A percentile compares a stretch with the other conserved stretches of the same genome.
Evolutionary conservation across 2,797 vertebrate genomes (phyloP).

Genomic region (Echiichthys vipera): DNA sequence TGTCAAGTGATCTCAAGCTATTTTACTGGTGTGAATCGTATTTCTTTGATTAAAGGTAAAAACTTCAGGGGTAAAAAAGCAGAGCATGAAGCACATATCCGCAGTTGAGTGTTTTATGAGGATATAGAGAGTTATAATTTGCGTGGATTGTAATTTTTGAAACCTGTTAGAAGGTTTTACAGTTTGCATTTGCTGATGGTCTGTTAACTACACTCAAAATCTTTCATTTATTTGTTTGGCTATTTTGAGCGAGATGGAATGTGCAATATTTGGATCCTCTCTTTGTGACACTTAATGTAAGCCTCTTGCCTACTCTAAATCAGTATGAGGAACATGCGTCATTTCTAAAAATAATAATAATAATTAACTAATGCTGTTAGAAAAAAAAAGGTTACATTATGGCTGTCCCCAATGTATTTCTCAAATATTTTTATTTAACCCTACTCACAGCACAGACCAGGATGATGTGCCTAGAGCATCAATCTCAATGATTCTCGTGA

Average conservation of each 20-base stretch:
- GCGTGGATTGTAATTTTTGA: conserved; percentile 28
- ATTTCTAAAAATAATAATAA: conserved; percentile 3
- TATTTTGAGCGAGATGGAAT: background rate
- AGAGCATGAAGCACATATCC: background rate
- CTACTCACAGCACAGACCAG: background rate
- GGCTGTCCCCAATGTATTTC: background rate
- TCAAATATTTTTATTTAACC: conserved; percentile 6
- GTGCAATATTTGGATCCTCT: conserved; percentile 5
- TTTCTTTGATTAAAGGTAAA: conserved; percentile 45
- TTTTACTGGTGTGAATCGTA: conserved; percentile 22
- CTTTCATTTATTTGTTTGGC: conserved; percentile 19
- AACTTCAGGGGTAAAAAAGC: conserved; percentile 12
- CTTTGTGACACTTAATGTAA: background rate
- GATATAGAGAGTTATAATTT: conserved; percentile 43
- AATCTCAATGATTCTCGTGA: background rate
- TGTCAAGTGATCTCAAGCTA: conserved; percentile 20
- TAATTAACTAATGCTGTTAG: background rate
- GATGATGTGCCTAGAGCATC: background rate
- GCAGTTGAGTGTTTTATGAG: conserved; percentile 25
- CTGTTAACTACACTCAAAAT: conserved; percentile 30
- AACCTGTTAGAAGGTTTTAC: conserved; percentile 16
- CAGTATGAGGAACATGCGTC: background rate
- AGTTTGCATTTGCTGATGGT: conserved; percentile 13
- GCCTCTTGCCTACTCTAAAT: conserved; percentile 10
- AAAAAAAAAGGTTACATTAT: background rate